Evolutionary conservation across 2,797 vertebrate species (phyloP), one percentile per base, ranked within the genome.

Genomic region (Arctocebus calabarensis): DNA sequence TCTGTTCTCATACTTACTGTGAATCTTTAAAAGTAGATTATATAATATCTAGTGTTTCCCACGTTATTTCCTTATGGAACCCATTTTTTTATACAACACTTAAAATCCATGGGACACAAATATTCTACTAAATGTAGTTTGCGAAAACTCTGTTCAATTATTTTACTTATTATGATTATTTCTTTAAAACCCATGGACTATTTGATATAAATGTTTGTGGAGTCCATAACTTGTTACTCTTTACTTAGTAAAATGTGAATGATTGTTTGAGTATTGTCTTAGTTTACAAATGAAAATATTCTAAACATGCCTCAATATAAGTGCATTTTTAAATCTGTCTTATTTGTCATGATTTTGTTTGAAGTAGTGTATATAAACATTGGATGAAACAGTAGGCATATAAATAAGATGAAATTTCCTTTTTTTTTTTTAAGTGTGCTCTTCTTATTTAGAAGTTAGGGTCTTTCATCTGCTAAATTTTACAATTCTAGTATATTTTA

Each of bases 231-330:
- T 77, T 73, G 1, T 78, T 93, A 19, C 6, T 73, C 25, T 92
- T 91, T 71, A 12, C 34, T 84, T 83, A 62, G 25, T 84, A 57
- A 94, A 86, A 59, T 88, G 5, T 66, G 23, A 64, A 27, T 74
- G 48, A 73, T 78, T 70, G 2, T 34, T 59, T 52, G 13, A 83
- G 55, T 40, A 59, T n/a, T 77, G 27, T 84, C 25, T 77, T 91
- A 68, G 25, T 88, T 91, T 91, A 45, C 29, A 88, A 57, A n/a
- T 45, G 11, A 81, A 86, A 89, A 48, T 70, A 75, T 75, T 77
- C 43, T 68, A 57, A 70, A 32, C 37, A 66, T 8, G 64, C 59
- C 12, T 40, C 22, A 34, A 43, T 64, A 88, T 37, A 68, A 68
- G 7, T 40, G 4, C 64, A 22, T 43, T 37, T 84, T 43, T 91